Percentiles rank a stretch among this genome's conserved stretches.
These are phyloP conservation scores for Hypolimnas misippus DNA, from an alignment of 2,888 invertebrate genomes.

Conservation along the genomic window DNA sequence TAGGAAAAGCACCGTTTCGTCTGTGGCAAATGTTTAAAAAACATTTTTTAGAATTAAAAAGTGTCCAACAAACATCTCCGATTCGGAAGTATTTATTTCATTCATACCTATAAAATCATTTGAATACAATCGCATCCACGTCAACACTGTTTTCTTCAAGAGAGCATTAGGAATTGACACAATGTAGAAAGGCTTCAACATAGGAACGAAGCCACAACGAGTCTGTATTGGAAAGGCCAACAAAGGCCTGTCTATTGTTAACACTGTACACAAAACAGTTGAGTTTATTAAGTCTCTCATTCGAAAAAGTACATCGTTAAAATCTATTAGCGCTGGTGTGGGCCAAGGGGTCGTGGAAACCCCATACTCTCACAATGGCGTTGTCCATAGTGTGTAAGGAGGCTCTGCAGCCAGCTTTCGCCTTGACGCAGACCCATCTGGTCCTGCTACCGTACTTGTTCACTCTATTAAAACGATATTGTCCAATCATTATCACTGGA, in stretches of 20 bases:
- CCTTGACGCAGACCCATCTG: conserved; percentile 79
- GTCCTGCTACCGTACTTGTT: conserved; percentile 75
- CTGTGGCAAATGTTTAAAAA: conserved; percentile 9
- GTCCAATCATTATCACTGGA: conserved; percentile 79
- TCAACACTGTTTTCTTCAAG: not conserved
- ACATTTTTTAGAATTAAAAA: conserved; percentile 3
- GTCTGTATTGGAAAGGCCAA: not conserved
- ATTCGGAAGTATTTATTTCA: not conserved
- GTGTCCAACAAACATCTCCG: conserved; percentile 1
- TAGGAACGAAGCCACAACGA: conserved; percentile 4
- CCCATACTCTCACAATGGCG: conserved; percentile 78
- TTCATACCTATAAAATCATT: not conserved
- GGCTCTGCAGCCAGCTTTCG: conserved; percentile 76
- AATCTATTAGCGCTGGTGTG: conserved; percentile 78
- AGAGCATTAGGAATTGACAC: conserved; percentile 4
- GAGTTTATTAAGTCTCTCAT: not conserved
- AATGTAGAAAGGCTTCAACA: not conserved
- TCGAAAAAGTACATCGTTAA: conserved; percentile 34
- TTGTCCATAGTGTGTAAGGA: conserved; percentile 78
- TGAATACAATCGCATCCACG: not conserved
- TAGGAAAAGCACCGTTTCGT: conserved; percentile 45
- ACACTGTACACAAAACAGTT: conserved; percentile 7
- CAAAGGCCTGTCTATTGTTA: not conserved
- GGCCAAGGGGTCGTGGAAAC: conserved; percentile 73
- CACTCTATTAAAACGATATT: conserved; percentile 77